Conservation (phyloP, 2,113 vertebrate genomes). For the Saguinus midas region DNA sequence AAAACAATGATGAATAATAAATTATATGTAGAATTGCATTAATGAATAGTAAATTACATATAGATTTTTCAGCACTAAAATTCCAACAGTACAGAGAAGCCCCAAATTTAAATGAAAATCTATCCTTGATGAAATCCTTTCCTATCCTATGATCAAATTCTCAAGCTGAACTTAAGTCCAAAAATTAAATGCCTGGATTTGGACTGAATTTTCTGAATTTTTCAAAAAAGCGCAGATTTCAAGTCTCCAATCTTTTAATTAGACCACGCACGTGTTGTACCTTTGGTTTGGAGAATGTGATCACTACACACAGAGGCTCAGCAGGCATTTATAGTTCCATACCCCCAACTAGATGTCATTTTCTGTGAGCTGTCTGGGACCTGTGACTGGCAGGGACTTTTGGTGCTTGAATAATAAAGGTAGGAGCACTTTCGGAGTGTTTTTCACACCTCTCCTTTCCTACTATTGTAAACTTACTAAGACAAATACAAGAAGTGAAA, state of each 20-base stretch:
- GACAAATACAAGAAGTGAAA: neutral
- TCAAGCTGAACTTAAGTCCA: neutral
- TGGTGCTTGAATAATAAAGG: neutral
- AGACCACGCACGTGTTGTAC: neutral
- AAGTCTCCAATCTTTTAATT: neutral
- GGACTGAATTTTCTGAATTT: neutral
- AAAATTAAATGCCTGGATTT: slow-evolving; percentile 7
- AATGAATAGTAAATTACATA: neutral
- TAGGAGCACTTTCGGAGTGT: neutral
- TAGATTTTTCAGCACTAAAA: neutral
- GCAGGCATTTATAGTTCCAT: neutral
- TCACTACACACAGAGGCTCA: neutral
- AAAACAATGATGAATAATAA: neutral
- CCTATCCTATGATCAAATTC: neutral
- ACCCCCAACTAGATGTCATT: neutral
- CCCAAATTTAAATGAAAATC: neutral
- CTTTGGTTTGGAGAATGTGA: neutral
- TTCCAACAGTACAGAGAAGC: neutral
- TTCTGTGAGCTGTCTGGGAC: neutral
- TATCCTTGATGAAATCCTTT: neutral
- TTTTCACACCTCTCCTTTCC: neutral
- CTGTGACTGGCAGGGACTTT: neutral
- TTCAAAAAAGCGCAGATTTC: neutral
- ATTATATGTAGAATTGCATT: neutral
- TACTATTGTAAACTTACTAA: neutral